Evolutionary conservation across 2,888 invertebrate species (phyloP), one percentile per base, ranked within the genome.

Genomic region (Salpingus planirostris): DNA sequence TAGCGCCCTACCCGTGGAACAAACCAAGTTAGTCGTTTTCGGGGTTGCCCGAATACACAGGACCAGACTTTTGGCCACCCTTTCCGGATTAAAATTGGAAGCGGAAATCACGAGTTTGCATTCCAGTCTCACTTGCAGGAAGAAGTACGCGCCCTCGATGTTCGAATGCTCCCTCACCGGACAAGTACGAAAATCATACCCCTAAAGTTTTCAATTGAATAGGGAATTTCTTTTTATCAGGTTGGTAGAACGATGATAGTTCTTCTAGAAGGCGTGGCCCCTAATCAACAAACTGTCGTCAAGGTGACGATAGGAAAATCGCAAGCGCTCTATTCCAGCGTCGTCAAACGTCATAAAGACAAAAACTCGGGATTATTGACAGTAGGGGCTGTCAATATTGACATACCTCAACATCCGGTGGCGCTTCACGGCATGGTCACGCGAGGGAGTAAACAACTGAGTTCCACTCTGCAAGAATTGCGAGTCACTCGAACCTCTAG

Each of bases 361-460:
- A 82, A 84, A 54, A 89, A 88, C 59, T 77, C 83, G 29, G 80
- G 84, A 0, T 62, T 93, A 34, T 66, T 91, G 5, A 88, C 87
- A 5, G 77, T 96, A 31, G 96, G 95, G 1, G 83, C 85, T 8
- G 56, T 96, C 1, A 80, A 87, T 42, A 83, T 96, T 32, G 95
- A 96, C 64, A 91, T 98, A 56, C 97, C 98, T 2, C 96, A 97
- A 65, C 96, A 97, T 68, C 97, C 97, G 0, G 93, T 96, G 1
- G 93, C 90, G 4, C 68, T 98, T 47, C 97, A 98, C 65, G 96
- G 95, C 29, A 96, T 98, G 85, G 93, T 98, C 78, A 91, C 91
- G 0, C 74, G 96, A 47, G 90, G 92, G 42, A 90, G 91, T 40
- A 83, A 91, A 44, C 90, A 95, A 56, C 69, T 96, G 24, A 92